Evolutionary conservation across 2,888 invertebrate species (phyloP).

Genomic region (Siphlonurus alternatus): DNA sequence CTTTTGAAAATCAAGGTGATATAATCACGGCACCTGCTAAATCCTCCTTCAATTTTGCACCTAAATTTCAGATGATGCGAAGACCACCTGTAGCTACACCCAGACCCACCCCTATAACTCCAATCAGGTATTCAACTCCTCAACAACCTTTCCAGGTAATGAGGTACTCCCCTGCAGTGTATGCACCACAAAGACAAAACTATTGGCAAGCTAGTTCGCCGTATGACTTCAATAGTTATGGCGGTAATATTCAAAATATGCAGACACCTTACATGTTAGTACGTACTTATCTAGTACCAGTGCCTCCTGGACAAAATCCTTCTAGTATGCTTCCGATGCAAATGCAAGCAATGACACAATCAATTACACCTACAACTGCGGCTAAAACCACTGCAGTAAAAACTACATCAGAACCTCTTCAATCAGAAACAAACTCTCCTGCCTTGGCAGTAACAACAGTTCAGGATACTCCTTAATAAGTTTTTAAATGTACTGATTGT

Average conservation of each 20-base stretch:
- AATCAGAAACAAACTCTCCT: neutral
- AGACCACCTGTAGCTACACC: neutral
- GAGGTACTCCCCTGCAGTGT: neutral
- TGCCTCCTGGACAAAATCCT: neutral
- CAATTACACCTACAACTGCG: neutral
- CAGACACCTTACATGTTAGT: neutral
- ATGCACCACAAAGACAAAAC: neutral
- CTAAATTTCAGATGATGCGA: neutral
- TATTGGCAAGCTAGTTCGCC: neutral
- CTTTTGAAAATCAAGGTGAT: neutral
- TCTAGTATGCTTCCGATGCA: neutral
- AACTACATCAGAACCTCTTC: neutral
- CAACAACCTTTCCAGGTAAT: neutral
- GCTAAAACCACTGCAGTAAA: neutral
- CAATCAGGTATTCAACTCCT: neutral
- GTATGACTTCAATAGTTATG: neutral
- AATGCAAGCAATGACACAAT: neutral
- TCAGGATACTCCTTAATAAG: neutral
- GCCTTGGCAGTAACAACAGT: neutral
- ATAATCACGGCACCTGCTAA: neutral
- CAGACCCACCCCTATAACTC: neutral
- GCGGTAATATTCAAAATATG: neutral
- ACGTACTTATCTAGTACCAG: neutral
- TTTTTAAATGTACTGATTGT: too few relatives aligned
- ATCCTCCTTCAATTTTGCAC: neutral